Base-by-base conservation (phyloP, 2,113 vertebrate genomes). In the Cynopterus brachyotis region DNA sequence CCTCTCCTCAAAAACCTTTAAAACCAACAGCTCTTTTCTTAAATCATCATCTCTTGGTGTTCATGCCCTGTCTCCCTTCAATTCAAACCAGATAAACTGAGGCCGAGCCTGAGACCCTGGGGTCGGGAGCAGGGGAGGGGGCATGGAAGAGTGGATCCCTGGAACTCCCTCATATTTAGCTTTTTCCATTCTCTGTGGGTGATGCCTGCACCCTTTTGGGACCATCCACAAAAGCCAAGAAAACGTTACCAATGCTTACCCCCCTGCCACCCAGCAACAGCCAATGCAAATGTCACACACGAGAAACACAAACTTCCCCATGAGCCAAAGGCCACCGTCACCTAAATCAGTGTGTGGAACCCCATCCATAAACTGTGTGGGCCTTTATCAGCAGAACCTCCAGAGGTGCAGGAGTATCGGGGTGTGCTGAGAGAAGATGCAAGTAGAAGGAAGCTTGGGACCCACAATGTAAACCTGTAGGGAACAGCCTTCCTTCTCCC, bases 341-440 rank as follows among this genome's bases (percentile, higher is more conserved):
- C 70, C 28, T 3, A 50, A 69, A 53, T 42, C 28, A 26, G 24
- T 1, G 5, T 9, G 10, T 9, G 8, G 42, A 28, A 45, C 11
- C 13, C 45, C 55, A 24, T 47, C 45, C 6, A 4, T 17, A 20
- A 78, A 16, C 32, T 62, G 47, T 3, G 0, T 0, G 3, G 47
- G 30, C 42, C 76, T 87, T 55, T 37, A 16, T 22, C 15, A 84
- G 73, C n/a, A 66, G 83, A 32, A 6, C 28, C 59, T 53, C 47
- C 66, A 1, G 2, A 40, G n/a, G 9, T 1, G 1, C 13, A 0
- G 1, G 8, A 55, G 4, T n/a, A 10, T 3, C 50, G 35, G 64
- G 32, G 9, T 5, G 16, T 47, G 32, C 73, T 35, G 4, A 42
- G 35, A 66, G 12, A 24, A 57, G 47, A 32, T 28, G 0, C 0